phyloP scores from a whole-genome alignment of 2,797 vertebrate species.

The Lepilemur septentrionalis region DNA sequence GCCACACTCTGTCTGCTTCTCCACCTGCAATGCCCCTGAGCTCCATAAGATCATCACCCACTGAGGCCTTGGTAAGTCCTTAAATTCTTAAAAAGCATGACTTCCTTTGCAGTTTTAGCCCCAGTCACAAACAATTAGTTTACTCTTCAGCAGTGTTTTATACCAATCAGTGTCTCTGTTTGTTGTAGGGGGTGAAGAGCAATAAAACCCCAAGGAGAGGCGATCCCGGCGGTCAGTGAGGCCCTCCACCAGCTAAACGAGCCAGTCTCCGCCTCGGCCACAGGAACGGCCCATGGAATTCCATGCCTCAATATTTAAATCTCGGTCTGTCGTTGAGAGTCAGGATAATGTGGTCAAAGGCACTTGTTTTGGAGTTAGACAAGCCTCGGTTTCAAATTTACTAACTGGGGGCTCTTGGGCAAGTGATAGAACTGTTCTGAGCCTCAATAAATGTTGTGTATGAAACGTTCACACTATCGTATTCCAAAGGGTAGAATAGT shows the following conservation, averaged over 20 bases:
- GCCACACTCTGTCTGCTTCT: neutral
- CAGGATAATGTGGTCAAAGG: slow-evolving; percentile 14
- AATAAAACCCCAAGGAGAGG: neutral
- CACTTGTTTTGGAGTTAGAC: neutral
- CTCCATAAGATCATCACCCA: neutral
- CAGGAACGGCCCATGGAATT: neutral
- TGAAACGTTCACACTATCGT: neutral
- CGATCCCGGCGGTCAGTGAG: neutral
- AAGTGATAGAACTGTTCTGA: neutral
- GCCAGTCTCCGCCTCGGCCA: neutral
- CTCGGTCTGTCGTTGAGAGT: neutral
- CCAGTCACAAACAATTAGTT: neutral
- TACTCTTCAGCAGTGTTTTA: slow-evolving; percentile 25
- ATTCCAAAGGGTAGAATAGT: neutral
- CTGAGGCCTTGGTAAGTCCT: neutral
- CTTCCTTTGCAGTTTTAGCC: slow-evolving; percentile 36
- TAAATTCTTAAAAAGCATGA: neutral
- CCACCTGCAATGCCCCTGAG: neutral
- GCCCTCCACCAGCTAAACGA: neutral
- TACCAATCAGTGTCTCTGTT: neutral
- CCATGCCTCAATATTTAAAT: slow-evolving; percentile 44
- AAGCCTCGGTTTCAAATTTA: slow-evolving; percentile 22
- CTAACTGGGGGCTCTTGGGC: neutral
- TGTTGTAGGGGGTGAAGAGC: neutral
- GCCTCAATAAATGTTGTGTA: neutral